Evolutionary conservation across 2,888 invertebrate species (phyloP), one percentile per base, ranked within the genome.

Genomic region (Clunio marinus): DNA sequence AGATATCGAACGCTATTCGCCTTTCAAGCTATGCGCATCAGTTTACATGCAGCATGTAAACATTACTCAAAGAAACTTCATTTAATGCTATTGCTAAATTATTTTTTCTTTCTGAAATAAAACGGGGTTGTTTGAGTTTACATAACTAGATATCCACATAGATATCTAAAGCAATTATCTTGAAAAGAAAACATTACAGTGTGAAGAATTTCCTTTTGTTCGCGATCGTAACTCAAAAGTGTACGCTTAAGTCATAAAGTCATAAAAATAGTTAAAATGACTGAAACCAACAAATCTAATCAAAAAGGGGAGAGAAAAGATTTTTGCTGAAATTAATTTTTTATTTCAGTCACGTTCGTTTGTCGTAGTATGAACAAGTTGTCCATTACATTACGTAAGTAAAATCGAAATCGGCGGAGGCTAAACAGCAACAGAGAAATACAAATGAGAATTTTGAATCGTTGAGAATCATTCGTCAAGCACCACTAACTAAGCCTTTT

Each of bases 281-380:
- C n/a, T n/a, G n/a, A n/a, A n/a, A n/a, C n/a, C n/a, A 51, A 20
- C 41, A n/a, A 51, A 22, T 2, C 51, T 22, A 51, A 51, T 51
- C 51, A 8, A 51, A n/a, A 2, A 41, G n/a, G 15, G 41, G n/a
- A n/a, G 5, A 32, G 5, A 32, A 32, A 32, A 45, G 3, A n/a
- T 45, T 45, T 15, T 45, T 45, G 7, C 13, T 45, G 3, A 46
- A 46, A n/a, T 57, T 24, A 25, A 10, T 46, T 60, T 41, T 35
- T 55, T 25, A 66, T 66, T 66, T 66, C 66, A 66, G 66, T 66
- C 66, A 66, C 66, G 66, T 66, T 55, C 57, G n/a, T 24, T 35
- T 20, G 59, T 32, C 10, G 32, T 32, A 10, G 32, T 15, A 32
- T 15, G 45, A 51, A 51, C 51, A 63, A 46, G 63, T 63, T 45